Evolutionary conservation across 2,113 vertebrate species (phyloP), one percentile per base, ranked within the genome.

Genomic region (Bubo blakistoni): DNA sequence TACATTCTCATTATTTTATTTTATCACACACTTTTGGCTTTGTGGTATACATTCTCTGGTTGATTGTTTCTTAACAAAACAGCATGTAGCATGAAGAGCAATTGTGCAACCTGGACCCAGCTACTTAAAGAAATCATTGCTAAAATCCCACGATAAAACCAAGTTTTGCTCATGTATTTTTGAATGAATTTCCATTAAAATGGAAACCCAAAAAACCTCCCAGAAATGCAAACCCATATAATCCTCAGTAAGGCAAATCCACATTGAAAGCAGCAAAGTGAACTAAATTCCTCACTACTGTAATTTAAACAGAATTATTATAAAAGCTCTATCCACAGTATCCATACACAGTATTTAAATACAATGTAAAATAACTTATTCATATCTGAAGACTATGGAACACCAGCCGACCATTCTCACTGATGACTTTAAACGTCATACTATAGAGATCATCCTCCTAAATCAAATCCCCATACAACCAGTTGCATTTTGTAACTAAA

Each of bases 41-140:
- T 44, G 61, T 6, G 4, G 67, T 95, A 90, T 86, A 77, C 36
- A 54, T 46, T 84, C 51, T 67, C 44, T 40, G 18, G 7, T 24
- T 67, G 55, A 61, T 66, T 81, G 59, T 77, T 96, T 69, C 92
- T 81, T 67, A 79, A 90, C 44, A 88, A 90, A 94, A 86, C 65
- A 82, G 69, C 14, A 70, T 20, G 57, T 42, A 55, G 11, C 66
- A 85, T 8, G 40, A 94, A 86, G 69, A 95, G 14, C 25, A 84
- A 92, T 14, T 85, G 82, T 47, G 93, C 27, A 82, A 65, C 69
- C 62, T 71, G 26, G 63, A 84, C 44, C 49, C 62, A 49, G 72
- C 63, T 91, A n/a, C 71, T 71, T 84, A 63, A 80, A 91, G 55
- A 95, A 95, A 94, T 51, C 73, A 61, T 81, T 62, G 25, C n/a